A percentile compares a stretch with the other conserved stretches of the same genome.
These are phyloP conservation scores for Rotaria socialis DNA, from an alignment of 2,888 invertebrate genomes.

Conservation along the genomic window DNA sequence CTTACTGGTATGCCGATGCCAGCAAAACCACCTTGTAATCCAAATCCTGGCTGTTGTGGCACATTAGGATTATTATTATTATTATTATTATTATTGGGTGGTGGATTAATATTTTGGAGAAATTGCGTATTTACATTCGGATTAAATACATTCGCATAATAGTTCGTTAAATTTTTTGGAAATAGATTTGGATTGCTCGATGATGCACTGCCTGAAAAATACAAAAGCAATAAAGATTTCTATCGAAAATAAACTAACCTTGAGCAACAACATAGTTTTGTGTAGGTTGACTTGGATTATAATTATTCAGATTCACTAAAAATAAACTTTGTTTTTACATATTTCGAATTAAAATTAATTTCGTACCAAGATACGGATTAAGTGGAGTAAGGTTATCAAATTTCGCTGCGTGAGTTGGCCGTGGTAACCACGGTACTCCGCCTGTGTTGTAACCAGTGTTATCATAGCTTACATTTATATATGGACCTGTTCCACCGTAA, in stretches of 20 bases:
- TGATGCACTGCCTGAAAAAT: neutral
- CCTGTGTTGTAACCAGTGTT: neutral
- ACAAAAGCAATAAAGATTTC: neutral
- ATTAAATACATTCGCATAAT: constrained; percentile 25
- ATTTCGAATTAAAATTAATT: neutral
- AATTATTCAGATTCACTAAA: neutral
- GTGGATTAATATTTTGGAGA: constrained; percentile 12
- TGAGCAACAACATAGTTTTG: constrained; percentile 34
- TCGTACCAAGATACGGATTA: neutral
- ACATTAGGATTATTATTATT: neutral
- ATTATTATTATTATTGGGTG: neutral
- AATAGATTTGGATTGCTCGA: constrained; percentile 30
- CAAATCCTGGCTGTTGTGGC: neutral
- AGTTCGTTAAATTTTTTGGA: constrained; percentile 24
- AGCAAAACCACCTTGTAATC: neutral
- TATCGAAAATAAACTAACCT: neutral
- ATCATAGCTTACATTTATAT: constrained; percentile 1
- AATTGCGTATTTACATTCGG: constrained; percentile 2
- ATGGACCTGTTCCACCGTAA: constrained; percentile 19
- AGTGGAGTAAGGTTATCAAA: neutral
- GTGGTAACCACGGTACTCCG: neutral
- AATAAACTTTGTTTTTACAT: too few species aligned
- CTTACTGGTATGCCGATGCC: neutral
- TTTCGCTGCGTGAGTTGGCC: neutral
- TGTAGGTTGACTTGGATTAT: neutral